These are phyloP conservation scores for Pseudomyrmex flavicornis DNA, from an alignment of 1,140 invertebrate genomes.

Conservation along the genomic window DNA sequence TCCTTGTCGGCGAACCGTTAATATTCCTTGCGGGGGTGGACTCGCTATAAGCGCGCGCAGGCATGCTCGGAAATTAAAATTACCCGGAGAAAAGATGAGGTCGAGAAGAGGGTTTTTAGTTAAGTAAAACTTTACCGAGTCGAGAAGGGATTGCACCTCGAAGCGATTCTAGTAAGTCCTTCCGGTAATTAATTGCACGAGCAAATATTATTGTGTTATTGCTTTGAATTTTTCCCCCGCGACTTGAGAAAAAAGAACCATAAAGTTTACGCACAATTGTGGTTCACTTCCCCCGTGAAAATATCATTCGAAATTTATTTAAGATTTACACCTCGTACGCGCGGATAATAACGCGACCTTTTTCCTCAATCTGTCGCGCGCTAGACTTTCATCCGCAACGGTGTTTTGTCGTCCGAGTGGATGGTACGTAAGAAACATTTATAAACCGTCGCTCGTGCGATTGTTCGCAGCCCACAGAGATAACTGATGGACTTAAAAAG, in stretches of 20 bases:
- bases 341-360: background rate
- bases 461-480: constrained; percentile 6
- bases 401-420: constrained; percentile 3
- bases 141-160: background rate
- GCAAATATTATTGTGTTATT: background rate
- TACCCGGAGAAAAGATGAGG: constrained; percentile 39
- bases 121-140: background rate
- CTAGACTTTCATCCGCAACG: background rate
- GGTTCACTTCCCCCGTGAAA: too few relatives aligned
- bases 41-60: constrained; percentile 20
- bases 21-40: constrained; percentile 70
- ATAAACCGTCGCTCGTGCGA: constrained; percentile 9
- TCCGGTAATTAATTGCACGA: background rate
- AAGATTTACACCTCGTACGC: too few relatives aligned
- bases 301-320: background rate
- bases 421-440: constrained; percentile 15
- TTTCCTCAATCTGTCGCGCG: background rate
- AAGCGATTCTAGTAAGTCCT: background rate
- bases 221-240: too few relatives aligned
- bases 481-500: constrained; percentile 73
- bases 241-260: too few relatives aligned
- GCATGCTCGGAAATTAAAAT: constrained; percentile 74
- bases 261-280: too few relatives aligned
- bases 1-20: constrained; percentile 76
- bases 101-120: constrained; percentile 16